Base-by-base conservation (phyloP, 1,140 invertebrate species). In the Heliothis subflexa region DNA sequence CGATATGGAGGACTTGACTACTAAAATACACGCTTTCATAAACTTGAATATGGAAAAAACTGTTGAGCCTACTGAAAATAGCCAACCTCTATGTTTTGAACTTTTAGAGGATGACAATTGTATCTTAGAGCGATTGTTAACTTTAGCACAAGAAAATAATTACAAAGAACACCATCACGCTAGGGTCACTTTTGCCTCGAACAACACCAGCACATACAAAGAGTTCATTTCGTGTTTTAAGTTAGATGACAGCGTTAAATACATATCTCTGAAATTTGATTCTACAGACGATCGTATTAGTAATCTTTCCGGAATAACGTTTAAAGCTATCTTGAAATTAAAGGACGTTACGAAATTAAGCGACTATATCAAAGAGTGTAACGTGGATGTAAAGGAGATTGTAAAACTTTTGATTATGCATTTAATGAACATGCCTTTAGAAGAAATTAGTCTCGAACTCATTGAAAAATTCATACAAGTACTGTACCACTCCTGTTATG, bases 371-470 rank as follows among this genome's bases (percentile, higher is more conserved):
- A 91, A 93, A 78, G 86, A 93, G 50, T 96, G 96, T 87, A 88
- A 93, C 62, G 95, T 97, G 76, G 86, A 95, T 52, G 94, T 96
- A 12, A 91, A 93, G 72, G 95, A 96, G 78, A 90, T 97, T 14
- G 95, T 97, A 77, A 94, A 96, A 85, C 93, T 97, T 45, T 89
- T 96, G n/a, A 94, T 97, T 33, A 91, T 95, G 57, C 97, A 96
- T 91, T 96, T 97, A 95, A 95, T 96, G 78, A 95, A 96, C 82
- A 93, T 95, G 82, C 82, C 94, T 0, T 83, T 96, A 52, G 88
- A 94, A 78, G 93, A 95, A 77, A 94, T 95, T 45, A 91, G 88
- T 73, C 92, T 95, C 78, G 89, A 92, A 28, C 88, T 95, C 73
- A 95, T 96, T 87, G 92, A 95, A 78, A 95, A 94, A 81, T 88